Evolutionary conservation across 2,888 invertebrate species (phyloP), one percentile per base, ranked within the genome.

Genomic region (Ormyrus pomaceus): DNA sequence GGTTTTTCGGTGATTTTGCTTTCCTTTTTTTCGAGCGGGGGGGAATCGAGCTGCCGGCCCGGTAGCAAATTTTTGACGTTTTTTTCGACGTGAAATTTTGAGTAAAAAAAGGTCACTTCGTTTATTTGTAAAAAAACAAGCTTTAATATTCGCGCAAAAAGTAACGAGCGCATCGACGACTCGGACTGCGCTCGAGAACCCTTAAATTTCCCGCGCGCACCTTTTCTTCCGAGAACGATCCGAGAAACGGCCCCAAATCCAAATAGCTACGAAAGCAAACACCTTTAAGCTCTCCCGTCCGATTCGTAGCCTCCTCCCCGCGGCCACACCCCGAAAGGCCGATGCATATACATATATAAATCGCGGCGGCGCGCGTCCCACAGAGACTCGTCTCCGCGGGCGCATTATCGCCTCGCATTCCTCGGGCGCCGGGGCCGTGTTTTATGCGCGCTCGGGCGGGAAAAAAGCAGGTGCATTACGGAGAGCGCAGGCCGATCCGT

Each of bases 381-480:
- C 6, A 51, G 48, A 5, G 19, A 19, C 19, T 19, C 51, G 6
- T 48, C 10, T 8, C 48, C 13, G n/a, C 11, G 8, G 5, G 53
- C 34, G 6, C 9, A 19, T 56, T 46, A 69, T 64, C 7, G 7
- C n/a, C 46, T 69, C 45, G 56, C 62, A 13, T 34, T 34, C 13
- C 45, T 50, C n/a, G n/a, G 1, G 9, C 46, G 48, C n/a, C 46
- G 13, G 8, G 53, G 34, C 34, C 62, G 46, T 34, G 51, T 13
- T 46, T 50, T 19, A 34, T 4, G 9, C 46, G 48, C n/a, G 46
- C 61, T n/a, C 34, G 19, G 62, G 5, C 6, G 19, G 58, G 58
- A 66, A 71, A 66, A 64, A 48, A 34, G 79, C 79, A 79, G 79
- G 75, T 79, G 79, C 75, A 58, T 77, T 70, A 58, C 50, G 62